Base-by-base conservation (phyloP, 2,888 invertebrate genomes). In the Dryomyza anilis region DNA sequence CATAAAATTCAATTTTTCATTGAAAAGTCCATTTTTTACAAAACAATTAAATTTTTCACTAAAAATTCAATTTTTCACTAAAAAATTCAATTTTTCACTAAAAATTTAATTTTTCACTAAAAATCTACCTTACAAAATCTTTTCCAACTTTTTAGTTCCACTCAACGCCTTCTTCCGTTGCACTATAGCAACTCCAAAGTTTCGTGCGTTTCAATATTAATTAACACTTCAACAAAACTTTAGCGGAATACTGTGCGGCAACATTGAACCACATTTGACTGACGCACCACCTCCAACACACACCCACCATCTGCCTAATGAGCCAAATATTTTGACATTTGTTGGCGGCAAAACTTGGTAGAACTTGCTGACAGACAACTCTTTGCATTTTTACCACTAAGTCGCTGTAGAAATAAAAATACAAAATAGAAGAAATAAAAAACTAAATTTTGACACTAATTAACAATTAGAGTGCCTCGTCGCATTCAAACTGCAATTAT, bases 151-250 rank as follows among this genome's bases (percentile, higher is more conserved):
- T 43, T 19, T 8, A 14, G 25, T 27, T 5, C 50, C 2, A 14
- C 27, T 25, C 23, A 7, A 12, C 2, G 14, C 50, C 23, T 25
- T n/a, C 1, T 10, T 1, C 25, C 0, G 10, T 14, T 25, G 12
- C 23, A 12, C 50, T 1, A 7, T n/a, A 25, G 27, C n/a, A 50
- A 78, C 77, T 75, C 74, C 72, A 78, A 79, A 78, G 73, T 78
- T 78, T 74, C n/a, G 76, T 78, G 76, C 78, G 76, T 78, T 78
- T 78, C 78, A 79, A 78, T 78, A 78, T 78, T 78, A 78, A 78
- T 78, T 78, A 78, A 78, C 79, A 78, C 78, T 78, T 78, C 77
- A 71, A 63, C 69, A 70, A 57, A 43, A 48, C 57, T 63, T 7
- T 19, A 6, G 7, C 39, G 14, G 7, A 33, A 33, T 12, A 7